phyloP scores from a whole-genome alignment of 2,797 vertebrate genomes.

The Triplophysa yarkandensis region DNA sequence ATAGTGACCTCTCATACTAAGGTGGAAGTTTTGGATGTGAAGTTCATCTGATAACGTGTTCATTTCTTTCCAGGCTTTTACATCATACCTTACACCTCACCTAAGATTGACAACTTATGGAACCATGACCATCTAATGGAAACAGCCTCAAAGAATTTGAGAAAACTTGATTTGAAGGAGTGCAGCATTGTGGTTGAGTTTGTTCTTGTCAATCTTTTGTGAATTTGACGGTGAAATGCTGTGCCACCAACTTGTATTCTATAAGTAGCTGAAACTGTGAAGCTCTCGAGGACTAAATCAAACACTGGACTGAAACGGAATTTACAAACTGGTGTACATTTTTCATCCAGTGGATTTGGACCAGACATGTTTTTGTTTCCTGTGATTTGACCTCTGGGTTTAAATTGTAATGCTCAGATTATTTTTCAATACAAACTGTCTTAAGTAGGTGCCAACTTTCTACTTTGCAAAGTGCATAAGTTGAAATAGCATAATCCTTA shows the following conservation, averaged over 20 bases:
- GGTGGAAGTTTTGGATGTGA: conserved; percentile 37
- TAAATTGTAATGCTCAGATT: conserved; percentile 43
- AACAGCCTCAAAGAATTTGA: conserved; percentile 65
- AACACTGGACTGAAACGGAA: conserved; percentile 60
- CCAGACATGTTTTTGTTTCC: conserved; percentile 58
- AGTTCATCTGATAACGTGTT: conserved; percentile 73
- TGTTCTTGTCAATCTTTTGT: conserved; percentile 62
- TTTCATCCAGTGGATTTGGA: conserved; percentile 60
- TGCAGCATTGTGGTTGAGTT: conserved; percentile 68
- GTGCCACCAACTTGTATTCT: conserved; percentile 57
- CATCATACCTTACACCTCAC: conserved; percentile 77
- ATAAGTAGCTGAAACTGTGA: conserved; percentile 58
- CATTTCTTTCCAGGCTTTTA: conserved; percentile 80
- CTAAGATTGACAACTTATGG: conserved; percentile 74
- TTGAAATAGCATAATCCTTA: conserved; percentile 4
- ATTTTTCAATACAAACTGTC: conserved; percentile 41
- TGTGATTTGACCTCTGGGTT: conserved; percentile 51
- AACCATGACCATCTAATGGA: conserved; percentile 69
- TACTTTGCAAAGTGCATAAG: conserved; percentile 12
- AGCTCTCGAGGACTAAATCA: conserved; percentile 62
- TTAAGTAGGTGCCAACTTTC: conserved; percentile 35
- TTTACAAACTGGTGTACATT: conserved; percentile 69
- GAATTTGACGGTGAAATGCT: conserved; percentile 63
- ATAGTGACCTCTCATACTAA: no score
- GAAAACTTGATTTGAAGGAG: conserved; percentile 59